phyloP scores from a whole-genome alignment of 2,888 invertebrate genomes.

The Drosophila neotestacea region DNA sequence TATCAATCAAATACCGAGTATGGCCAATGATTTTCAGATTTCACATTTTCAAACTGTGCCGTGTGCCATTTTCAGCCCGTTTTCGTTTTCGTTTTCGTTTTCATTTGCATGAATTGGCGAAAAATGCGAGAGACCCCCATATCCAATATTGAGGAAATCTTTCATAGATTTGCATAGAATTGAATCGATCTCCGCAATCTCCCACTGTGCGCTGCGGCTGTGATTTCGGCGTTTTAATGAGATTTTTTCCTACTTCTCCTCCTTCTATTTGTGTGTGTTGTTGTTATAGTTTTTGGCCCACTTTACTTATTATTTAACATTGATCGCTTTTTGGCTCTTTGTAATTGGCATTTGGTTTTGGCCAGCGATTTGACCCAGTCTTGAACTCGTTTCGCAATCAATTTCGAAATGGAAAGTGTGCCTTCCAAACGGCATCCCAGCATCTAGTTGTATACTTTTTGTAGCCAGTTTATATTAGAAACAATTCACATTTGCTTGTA shows the following conservation, averaged over 20 bases:
- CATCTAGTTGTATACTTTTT: constrained; percentile 17
- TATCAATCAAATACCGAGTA: constrained; percentile 69
- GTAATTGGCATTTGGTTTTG: constrained; percentile 69
- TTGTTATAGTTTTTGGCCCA: constrained; percentile 68
- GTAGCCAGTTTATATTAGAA: background rate
- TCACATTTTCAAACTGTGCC: constrained; percentile 43
- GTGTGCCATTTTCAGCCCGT: constrained; percentile 51
- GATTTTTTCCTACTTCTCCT: constrained; percentile 53
- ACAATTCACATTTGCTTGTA: background rate
- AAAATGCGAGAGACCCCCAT: constrained; percentile 41
- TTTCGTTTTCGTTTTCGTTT: constrained; percentile 68
- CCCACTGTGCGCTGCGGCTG: constrained; percentile 64
- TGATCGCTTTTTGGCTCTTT: constrained; percentile 52
- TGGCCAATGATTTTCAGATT: constrained; percentile 64
- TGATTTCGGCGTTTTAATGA: constrained; percentile 63
- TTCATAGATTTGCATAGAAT: constrained; percentile 25
- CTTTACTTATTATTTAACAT: constrained; percentile 76
- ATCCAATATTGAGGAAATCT: constrained; percentile 12
- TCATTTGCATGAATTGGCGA: constrained; percentile 76
- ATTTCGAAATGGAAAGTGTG: constrained; percentile 71
- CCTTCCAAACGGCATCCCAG: constrained; percentile 44
- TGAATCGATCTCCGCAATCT: constrained; percentile 52
- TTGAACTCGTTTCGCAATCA: constrained; percentile 68
- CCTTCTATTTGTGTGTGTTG: background rate
- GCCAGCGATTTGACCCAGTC: constrained; percentile 61